These are phyloP conservation scores for Apostichopus californicus DNA, from an alignment of 35 echinoderm and acorn worm species.

Conservation along the genomic window DNA sequence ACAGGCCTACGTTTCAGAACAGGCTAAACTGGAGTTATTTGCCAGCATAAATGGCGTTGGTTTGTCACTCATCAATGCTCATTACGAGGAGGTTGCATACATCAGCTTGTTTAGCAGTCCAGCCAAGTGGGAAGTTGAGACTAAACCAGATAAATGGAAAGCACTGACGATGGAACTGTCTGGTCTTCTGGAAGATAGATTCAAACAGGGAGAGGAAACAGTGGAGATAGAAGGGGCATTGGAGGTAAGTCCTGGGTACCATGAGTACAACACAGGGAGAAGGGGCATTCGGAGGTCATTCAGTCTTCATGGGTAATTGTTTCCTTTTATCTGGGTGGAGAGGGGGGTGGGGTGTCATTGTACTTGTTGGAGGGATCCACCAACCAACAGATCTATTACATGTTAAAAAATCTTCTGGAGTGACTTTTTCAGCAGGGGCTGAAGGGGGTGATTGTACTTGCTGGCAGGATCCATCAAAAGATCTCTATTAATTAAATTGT, in stretches of 20 bases:
- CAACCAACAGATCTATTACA: no score
- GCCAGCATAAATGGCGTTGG: conserved; percentile 79
- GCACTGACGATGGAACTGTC: conserved; percentile 86
- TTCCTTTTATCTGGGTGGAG: no score
- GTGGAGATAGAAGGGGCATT: conserved; percentile 57
- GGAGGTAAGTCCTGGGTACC: conserved; percentile 55
- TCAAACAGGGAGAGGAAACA: conserved; percentile 69
- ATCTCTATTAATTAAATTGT: no score
- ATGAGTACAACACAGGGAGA: neutral
- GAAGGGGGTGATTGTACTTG: no score
- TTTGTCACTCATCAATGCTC: conserved; percentile 82
- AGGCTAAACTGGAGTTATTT: conserved; percentile 84
- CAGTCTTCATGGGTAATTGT: no score
- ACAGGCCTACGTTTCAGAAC: conserved; percentile 87
- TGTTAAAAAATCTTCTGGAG: no score
- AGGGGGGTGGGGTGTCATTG: no score
- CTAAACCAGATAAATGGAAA: conserved; percentile 94
- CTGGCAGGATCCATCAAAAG: no score
- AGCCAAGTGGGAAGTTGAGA: conserved; percentile 95
- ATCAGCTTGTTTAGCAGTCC: conserved; percentile 82
- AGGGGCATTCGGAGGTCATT: neutral
- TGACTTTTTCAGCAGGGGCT: no score
- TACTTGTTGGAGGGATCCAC: no score
- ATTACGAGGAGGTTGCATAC: conserved; percentile 97
- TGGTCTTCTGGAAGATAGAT: conserved; percentile 78